phyloP scores from a whole-genome alignment of 1,140 invertebrate species.

The Cotesia glomerata region DNA sequence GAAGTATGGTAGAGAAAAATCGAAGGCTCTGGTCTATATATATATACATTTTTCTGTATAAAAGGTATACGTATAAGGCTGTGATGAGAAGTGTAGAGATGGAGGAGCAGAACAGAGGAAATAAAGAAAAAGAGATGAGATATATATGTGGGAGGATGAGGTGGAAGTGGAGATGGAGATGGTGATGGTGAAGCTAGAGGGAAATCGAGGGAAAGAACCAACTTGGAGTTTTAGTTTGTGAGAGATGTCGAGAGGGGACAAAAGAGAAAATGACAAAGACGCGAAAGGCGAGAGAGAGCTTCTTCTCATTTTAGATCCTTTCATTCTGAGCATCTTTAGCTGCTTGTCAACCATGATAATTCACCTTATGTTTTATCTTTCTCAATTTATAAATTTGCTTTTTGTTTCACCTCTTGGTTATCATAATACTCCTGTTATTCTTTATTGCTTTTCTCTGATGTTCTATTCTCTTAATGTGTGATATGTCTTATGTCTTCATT shows the following conservation, averaged over 20 bases:
- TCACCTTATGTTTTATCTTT: constrained; percentile 1
- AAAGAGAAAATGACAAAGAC: constrained; percentile 58
- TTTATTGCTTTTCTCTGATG: too few species aligned
- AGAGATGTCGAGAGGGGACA: constrained; percentile 41
- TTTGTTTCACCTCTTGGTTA: neutral
- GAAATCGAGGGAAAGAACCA: constrained; percentile 33
- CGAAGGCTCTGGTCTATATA: constrained; percentile 17
- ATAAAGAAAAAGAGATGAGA: constrained; percentile 24
- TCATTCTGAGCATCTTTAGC: constrained; percentile 7
- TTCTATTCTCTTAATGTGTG: too few species aligned
- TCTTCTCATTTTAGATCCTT: neutral
- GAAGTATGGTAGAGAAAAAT: constrained; percentile 30
- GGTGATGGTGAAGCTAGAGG: neutral
- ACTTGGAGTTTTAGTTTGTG: neutral
- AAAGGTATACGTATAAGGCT: constrained; percentile 14
- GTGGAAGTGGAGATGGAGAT: too few species aligned
- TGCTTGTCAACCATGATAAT: constrained; percentile 14
- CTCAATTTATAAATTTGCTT: neutral
- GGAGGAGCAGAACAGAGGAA: constrained; percentile 18
- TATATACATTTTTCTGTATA: neutral
- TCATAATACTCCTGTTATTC: neutral
- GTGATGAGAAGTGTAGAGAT: constrained; percentile 18
- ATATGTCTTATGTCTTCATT: neutral
- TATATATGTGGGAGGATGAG: constrained; percentile 2
- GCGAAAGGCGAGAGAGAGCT: constrained; percentile 32